phyloP scores from a whole-genome alignment of 2,113 vertebrate genomes.

The Sinocyclocheilus maitianheensis region DNA sequence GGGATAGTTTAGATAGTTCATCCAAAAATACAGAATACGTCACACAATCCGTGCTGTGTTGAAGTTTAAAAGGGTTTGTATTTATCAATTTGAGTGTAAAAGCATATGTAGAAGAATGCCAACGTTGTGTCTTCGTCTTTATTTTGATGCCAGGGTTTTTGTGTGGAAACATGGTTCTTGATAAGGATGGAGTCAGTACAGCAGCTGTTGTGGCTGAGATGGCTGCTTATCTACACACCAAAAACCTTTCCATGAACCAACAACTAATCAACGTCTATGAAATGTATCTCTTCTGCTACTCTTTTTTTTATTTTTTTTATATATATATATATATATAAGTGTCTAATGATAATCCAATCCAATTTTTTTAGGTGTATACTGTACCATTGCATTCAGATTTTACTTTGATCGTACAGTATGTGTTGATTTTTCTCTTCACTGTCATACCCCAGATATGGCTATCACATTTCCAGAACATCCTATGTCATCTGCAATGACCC shows the following conservation, averaged over 20 bases:
- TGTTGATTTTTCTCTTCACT: background rate
- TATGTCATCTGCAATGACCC: constrained; percentile 91
- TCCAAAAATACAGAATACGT: background rate
- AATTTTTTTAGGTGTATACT: background rate
- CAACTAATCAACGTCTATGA: constrained; percentile 85
- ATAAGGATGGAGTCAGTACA: constrained; percentile 95
- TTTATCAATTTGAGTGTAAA: background rate
- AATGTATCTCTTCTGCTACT: constrained; percentile 61
- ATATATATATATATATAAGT: background rate
- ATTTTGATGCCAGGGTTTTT: constrained; percentile 81
- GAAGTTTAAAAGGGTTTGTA: background rate
- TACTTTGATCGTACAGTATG: background rate
- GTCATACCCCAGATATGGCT: constrained; percentile 83
- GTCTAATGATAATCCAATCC: background rate
- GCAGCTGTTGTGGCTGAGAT: constrained; percentile 90
- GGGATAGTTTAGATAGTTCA: background rate
- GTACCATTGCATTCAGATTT: background rate
- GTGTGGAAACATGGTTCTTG: constrained; percentile 86
- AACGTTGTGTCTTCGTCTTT: background rate
- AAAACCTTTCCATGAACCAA: constrained; percentile 75
- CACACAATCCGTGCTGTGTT: background rate
- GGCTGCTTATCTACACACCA: constrained; percentile 82
- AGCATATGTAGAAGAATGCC: background rate
- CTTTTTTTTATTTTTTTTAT: background rate
- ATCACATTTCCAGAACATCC: constrained; percentile 89